These are phyloP conservation scores for Graptemys geographica DNA, from an alignment of 2,797 vertebrate genomes.

Conservation along the genomic window DNA sequence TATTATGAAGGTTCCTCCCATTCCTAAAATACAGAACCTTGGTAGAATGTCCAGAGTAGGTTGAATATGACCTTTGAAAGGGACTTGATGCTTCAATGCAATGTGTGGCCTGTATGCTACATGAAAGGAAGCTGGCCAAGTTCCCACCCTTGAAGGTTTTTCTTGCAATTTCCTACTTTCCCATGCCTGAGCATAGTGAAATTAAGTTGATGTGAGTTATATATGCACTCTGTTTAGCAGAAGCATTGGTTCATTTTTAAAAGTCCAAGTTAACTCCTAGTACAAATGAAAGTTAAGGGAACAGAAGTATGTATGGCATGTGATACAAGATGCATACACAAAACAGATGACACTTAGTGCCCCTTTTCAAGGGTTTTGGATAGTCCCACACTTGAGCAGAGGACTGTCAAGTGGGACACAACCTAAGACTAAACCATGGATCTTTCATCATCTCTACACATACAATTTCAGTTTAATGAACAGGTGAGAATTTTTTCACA, in stretches of 20 bases:
- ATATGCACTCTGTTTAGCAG: background rate
- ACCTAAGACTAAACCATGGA: background rate
- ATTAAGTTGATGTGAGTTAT: background rate
- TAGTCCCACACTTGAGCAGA: background rate
- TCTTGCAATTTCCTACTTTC: background rate
- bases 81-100: background rate
- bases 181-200: accelerated
- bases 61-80: too few relatives aligned
- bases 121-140: too few relatives aligned
- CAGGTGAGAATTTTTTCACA: background rate
- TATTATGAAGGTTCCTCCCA: too few relatives aligned
- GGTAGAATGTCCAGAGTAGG: too few relatives aligned
- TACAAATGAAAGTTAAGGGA: background rate
- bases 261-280: background rate
- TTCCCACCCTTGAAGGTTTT: background rate
- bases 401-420: background rate
- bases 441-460: background rate
- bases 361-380: background rate
- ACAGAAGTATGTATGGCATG: accelerated
- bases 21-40: too few relatives aligned
- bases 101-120: too few relatives aligned
- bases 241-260: accelerated
- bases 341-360: background rate
- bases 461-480: background rate
- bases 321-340: background rate